Evolutionary conservation across 2,888 invertebrate species (phyloP).

Genomic region (Pyralis farinalis): DNA sequence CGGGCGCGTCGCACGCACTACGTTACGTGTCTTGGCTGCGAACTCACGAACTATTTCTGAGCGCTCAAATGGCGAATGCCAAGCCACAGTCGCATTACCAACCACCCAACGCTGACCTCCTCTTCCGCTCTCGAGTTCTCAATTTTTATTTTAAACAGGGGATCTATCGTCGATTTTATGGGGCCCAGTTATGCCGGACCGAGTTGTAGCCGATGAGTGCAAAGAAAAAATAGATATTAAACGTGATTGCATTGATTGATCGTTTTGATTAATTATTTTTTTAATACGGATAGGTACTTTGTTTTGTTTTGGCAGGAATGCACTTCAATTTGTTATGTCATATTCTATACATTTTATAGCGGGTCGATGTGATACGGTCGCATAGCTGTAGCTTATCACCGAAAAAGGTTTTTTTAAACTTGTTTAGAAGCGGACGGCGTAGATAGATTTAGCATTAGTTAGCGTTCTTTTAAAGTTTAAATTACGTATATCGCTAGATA

Average conservation of each 20-base stretch:
- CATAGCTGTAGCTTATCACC: too few relatives aligned
- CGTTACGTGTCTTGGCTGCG: slow-evolving; percentile 55
- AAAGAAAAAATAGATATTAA: slow-evolving; percentile 14
- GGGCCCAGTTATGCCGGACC: slow-evolving; percentile 6
- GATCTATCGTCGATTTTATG: not conserved
- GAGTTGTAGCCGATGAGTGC: slow-evolving; percentile 12
- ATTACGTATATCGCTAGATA: too few relatives aligned
- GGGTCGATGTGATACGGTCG: too few relatives aligned
- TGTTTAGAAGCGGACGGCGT: too few relatives aligned
- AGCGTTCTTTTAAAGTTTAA: too few relatives aligned
- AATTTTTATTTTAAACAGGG: not conserved
- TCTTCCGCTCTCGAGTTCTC: slow-evolving; percentile 9
- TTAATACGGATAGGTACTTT: slow-evolving; percentile 11
- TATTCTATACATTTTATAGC: too few relatives aligned
- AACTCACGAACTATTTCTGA: slow-evolving; percentile 58
- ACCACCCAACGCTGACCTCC: slow-evolving; percentile 23
- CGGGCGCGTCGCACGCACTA: slow-evolving; percentile 26
- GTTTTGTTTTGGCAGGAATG: slow-evolving; percentile 8
- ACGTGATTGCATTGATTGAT: slow-evolving; percentile 7
- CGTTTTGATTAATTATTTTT: slow-evolving; percentile 13
- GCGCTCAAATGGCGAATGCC: slow-evolving; percentile 56
- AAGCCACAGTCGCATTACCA: slow-evolving; percentile 37
- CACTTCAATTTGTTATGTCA: too few relatives aligned
- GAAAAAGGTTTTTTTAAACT: too few relatives aligned
- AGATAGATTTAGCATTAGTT: too few relatives aligned